Evolutionary conservation across 2,797 vertebrate species (phyloP), one percentile per base, ranked within the genome.

Genomic region (Neoniphon sammara): DNA sequence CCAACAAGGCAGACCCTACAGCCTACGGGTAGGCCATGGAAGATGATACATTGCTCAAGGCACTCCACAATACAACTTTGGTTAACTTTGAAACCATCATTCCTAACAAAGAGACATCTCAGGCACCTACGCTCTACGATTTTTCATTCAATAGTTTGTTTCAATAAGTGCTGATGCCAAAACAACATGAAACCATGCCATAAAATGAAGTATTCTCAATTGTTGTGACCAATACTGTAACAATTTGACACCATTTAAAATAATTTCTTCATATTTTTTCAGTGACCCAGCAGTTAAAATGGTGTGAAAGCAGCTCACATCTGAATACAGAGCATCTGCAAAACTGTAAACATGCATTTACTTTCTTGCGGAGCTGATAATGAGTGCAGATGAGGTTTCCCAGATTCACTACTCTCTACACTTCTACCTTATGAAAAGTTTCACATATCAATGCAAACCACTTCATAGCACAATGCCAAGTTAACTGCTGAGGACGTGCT

Each of bases 1-100:
- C 81, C 84, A 80, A 88, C 85, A 74, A 80, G 70, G 60, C 67
- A 73, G 63, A 42, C 71, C 71, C 66, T 67, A 65, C 69, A 18
- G 71, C 73, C 56, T 72, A 62, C 59, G 63, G 62, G 66, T 70
- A 49, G 67, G 25, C 71, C 69, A 42, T 44, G 21, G 52, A 85
- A 63, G 57, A 71, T 72, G 69, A 83, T 73, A 67, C 54, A 44
- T 11, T 14, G 1, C 42, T 44, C 42, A 4, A 15, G 42, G 42
- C 2, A 17, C 42, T 31, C 17, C 17, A 55, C 66, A 20, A 46
- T 42, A n/a, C 23, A 30, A 42, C 17, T 53, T 44, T 20, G 58
- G 17, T 31, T 42, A 52, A 70, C 58, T 61, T 20, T 61, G n/a
- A 36, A 55, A 47, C 52, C 7, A 63, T 42, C 25, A 7, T 27